A percentile compares a stretch with the other conserved stretches of the same genome.
phyloP scores from a whole-genome alignment of 2,113 vertebrate genomes.

The Stigmatopora nigra region DNA sequence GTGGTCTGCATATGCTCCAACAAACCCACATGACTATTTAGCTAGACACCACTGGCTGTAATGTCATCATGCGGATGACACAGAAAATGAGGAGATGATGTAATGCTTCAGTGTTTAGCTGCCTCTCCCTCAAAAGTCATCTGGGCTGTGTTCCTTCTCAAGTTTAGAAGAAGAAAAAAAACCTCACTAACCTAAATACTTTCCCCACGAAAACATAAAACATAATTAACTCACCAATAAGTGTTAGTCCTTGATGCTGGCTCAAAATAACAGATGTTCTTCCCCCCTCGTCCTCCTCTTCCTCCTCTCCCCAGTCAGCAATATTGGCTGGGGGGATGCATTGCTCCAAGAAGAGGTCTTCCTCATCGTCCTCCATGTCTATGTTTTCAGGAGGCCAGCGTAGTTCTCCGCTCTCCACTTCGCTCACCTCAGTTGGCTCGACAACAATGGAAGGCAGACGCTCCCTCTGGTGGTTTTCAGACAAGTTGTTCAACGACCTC shows the following conservation, averaged over 20 bases:
- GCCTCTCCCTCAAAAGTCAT: neutral
- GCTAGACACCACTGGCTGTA: neutral
- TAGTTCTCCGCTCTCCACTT: slow-evolving; percentile 78
- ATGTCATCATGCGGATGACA: neutral
- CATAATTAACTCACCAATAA: slow-evolving; percentile 55
- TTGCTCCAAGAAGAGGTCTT: slow-evolving; percentile 73
- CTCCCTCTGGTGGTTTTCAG: slow-evolving; percentile 57
- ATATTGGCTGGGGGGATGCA: slow-evolving; percentile 72
- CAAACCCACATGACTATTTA: neutral
- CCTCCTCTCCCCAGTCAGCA: slow-evolving; percentile 70
- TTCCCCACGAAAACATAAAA: neutral
- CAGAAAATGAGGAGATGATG: neutral
- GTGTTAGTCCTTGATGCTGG: slow-evolving; percentile 56
- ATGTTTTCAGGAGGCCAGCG: slow-evolving; percentile 74
- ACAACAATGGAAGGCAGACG: slow-evolving; percentile 77
- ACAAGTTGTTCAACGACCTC: slow-evolving; percentile 36
- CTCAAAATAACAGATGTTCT: slow-evolving; percentile 46
- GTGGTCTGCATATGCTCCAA: neutral
- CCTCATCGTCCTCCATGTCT: slow-evolving; percentile 68
- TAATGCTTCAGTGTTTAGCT: neutral
- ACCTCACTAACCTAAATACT: neutral
- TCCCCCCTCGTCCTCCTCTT: slow-evolving; percentile 53
- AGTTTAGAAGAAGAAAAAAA: neutral
- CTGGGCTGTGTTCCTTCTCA: neutral
- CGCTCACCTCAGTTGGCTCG: slow-evolving; percentile 72